phyloP scores from a whole-genome alignment of 2,797 vertebrate genomes.

The Ceryle rudis region DNA sequence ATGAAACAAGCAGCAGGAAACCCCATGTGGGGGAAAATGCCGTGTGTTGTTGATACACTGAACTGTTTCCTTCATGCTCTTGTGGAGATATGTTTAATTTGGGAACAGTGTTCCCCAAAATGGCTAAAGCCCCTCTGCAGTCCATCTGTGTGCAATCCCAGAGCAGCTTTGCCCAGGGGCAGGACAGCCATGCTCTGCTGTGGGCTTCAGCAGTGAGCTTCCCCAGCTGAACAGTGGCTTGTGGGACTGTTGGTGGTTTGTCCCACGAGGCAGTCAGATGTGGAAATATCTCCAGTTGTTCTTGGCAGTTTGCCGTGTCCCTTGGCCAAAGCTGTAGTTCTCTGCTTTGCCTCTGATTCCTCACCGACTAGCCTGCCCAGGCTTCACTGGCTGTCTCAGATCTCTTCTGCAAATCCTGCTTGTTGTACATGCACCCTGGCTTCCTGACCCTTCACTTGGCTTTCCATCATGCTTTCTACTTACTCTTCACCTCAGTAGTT shows the following conservation, averaged over 20 bases:
- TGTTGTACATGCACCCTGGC: neutral
- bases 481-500: neutral
- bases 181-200: neutral
- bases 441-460: neutral
- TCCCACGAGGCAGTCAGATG: neutral
- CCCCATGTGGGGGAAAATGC: neutral
- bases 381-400: neutral
- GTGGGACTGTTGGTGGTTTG: neutral
- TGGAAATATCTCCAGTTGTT: conserved; percentile 1
- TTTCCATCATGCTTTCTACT: neutral
- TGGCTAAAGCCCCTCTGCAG: neutral
- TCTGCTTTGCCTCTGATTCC: conserved; percentile 4
- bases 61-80: neutral
- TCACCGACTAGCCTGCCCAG: rapidly evolving
- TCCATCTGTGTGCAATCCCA: neutral
- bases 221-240: neutral
- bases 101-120: neutral
- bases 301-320: neutral
- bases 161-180: neutral
- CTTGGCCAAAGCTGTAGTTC: neutral
- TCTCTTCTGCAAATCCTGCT: neutral
- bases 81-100: neutral
- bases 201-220: neutral
- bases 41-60: neutral
- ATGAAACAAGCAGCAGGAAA: conserved; percentile 33